Conservation (phyloP, 2,113 vertebrate species). For the Antigone vipio region DNA sequence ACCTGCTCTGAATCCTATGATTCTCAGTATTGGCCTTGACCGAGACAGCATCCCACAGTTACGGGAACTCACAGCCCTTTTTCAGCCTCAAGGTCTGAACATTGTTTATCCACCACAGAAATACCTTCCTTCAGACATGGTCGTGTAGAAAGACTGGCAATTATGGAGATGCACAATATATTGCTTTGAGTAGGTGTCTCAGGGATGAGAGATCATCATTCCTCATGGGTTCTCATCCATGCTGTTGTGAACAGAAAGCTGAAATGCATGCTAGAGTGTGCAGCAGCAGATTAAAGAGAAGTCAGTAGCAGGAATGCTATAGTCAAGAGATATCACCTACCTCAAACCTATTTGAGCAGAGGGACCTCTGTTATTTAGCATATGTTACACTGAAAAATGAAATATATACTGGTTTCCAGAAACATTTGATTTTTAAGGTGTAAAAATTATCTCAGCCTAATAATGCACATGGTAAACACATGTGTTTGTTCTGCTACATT, state of each 20-base stretch:
- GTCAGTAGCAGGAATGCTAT: background rate
- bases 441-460: background rate
- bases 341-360: background rate
- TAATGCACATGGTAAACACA: background rate
- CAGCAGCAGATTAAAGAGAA: background rate
- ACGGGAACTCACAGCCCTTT: background rate
- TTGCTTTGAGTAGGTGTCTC: background rate
- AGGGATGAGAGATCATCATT: background rate
- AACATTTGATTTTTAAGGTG: background rate
- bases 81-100: background rate
- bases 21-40: background rate
- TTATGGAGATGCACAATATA: background rate
- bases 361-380: background rate
- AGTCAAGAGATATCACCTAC: background rate
- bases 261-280: background rate
- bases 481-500: background rate
- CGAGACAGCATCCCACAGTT: background rate
- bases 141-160: background rate
- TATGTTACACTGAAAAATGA: background rate
- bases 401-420: background rate
- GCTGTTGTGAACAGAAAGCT: background rate
- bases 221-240: background rate
- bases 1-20: background rate
- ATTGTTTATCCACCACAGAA: background rate
- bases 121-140: background rate